These are phyloP conservation scores for Ancistrus triradiatus DNA, from an alignment of 2,113 vertebrate genomes.

Conservation along the genomic window DNA sequence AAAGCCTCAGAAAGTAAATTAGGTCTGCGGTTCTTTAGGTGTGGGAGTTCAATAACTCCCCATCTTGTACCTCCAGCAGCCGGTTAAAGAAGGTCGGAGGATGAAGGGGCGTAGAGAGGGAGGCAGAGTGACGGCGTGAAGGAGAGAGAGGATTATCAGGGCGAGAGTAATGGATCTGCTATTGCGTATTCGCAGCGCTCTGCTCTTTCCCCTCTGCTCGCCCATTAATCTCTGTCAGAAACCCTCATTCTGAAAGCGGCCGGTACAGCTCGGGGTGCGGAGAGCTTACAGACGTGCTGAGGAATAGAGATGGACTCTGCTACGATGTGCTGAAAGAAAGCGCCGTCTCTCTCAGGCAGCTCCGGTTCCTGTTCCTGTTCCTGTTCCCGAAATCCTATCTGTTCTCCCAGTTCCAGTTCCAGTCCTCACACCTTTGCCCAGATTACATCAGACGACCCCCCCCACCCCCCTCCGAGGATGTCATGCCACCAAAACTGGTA, in stretches of 20 bases:
- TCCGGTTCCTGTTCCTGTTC: no score
- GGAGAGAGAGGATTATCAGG: constrained; percentile 12
- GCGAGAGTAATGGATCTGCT: constrained; percentile 16
- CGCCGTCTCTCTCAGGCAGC: no score
- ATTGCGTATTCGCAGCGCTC: constrained; percentile 18
- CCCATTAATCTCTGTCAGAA: constrained; percentile 37
- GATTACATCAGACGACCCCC: no score
- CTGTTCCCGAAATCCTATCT: no score
- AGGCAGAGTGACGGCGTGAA: constrained; percentile 5
- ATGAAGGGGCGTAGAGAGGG: not conserved
- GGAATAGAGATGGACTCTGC: not conserved
- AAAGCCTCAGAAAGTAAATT: constrained; percentile 16
- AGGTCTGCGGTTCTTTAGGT: constrained; percentile 5
- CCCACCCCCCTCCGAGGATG: no score
- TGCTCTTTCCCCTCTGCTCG: constrained; percentile 14
- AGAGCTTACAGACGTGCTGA: not conserved
- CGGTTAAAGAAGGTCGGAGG: constrained; percentile 1
- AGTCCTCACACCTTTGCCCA: no score
- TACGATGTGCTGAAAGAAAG: not conserved
- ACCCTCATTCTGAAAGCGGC: constrained; percentile 11
- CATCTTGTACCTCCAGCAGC: not conserved
- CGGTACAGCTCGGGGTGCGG: not conserved
- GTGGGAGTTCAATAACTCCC: constrained; percentile 23
- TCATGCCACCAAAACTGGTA: no score
- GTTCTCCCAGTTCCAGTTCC: no score